phyloP scores from a whole-genome alignment of 2,797 vertebrate genomes.

The Pampus argenteus region DNA sequence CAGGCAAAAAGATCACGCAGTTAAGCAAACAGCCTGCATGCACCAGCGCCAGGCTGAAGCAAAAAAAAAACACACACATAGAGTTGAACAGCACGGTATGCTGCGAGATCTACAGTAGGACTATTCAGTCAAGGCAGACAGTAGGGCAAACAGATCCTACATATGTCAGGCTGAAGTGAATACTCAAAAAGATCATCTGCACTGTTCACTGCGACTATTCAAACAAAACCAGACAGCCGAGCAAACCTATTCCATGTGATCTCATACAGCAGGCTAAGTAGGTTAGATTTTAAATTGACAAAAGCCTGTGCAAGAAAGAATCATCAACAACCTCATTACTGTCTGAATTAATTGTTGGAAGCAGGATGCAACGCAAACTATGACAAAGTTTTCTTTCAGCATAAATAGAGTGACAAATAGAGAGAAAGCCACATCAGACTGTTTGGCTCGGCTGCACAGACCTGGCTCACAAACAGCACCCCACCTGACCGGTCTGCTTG shows the following conservation, averaged over 20 bases:
- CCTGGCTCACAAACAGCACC: slow-evolving; percentile 42
- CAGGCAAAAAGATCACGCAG: slow-evolving; percentile 23
- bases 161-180: slow-evolving; percentile 28
- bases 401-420: slow-evolving; percentile 22
- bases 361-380: slow-evolving; percentile 23
- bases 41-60: slow-evolving; percentile 6
- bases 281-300: not conserved
- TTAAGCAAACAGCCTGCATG: slow-evolving; percentile 46
- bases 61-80: slow-evolving; percentile 14
- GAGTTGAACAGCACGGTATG: slow-evolving; percentile 9
- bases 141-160: slow-evolving; percentile 31
- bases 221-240: slow-evolving; percentile 13
- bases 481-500: slow-evolving; percentile 19
- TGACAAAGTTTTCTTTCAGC: slow-evolving; percentile 29
- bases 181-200: slow-evolving; percentile 10
- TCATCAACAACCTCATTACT: slow-evolving; percentile 18
- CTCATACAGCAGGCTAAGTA: not conserved
- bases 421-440: slow-evolving; percentile 43
- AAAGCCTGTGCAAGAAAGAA: not conserved
- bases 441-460: slow-evolving; percentile 25
- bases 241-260: slow-evolving; percentile 6
- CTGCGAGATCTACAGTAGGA: slow-evolving; percentile 36
- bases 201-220: slow-evolving; percentile 14
- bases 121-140: slow-evolving; percentile 41
- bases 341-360: slow-evolving; percentile 9